phyloP scores from a whole-genome alignment of 2,888 invertebrate genomes.

The Philaethria dido region DNA sequence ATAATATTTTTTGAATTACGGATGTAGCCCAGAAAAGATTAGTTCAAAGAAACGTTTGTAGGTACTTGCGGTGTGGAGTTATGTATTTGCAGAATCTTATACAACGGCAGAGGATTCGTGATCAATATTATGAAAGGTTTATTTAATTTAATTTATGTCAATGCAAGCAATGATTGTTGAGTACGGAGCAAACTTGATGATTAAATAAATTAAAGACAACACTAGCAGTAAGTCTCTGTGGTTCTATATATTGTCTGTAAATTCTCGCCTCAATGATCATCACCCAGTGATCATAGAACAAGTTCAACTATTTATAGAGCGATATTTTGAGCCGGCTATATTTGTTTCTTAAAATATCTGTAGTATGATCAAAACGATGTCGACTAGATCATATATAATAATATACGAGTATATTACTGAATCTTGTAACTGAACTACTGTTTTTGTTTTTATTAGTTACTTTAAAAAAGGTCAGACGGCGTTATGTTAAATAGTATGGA shows the following conservation, averaged over 20 bases:
- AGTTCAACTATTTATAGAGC: slow-evolving; percentile 50
- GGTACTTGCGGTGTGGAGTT: background rate
- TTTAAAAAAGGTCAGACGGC: too few species aligned
- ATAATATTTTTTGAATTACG: slow-evolving; percentile 9
- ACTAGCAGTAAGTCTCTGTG: slow-evolving; percentile 2
- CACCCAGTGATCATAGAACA: slow-evolving; percentile 44
- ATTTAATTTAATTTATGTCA: background rate
- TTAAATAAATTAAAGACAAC: background rate
- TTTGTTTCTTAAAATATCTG: slow-evolving; percentile 45
- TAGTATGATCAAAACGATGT: slow-evolving; percentile 37
- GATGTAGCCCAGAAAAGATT: slow-evolving; percentile 11
- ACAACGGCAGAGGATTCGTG: background rate
- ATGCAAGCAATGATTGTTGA: background rate
- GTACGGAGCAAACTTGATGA: background rate
- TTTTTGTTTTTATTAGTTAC: too few species aligned
- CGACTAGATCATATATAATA: slow-evolving; percentile 35
- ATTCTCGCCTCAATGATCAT: slow-evolving; percentile 28
- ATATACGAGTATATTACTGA: too few species aligned
- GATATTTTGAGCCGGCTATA: slow-evolving; percentile 49
- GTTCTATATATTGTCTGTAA: slow-evolving; percentile 26
- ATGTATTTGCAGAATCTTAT: background rate
- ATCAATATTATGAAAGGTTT: background rate
- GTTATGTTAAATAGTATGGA: too few species aligned
- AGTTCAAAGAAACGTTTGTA: slow-evolving; percentile 4
- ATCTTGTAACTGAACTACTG: too few species aligned